Evolutionary conservation across 2,113 vertebrate genomes (phyloP).

Genomic region (Asarcornis scutulata): DNA sequence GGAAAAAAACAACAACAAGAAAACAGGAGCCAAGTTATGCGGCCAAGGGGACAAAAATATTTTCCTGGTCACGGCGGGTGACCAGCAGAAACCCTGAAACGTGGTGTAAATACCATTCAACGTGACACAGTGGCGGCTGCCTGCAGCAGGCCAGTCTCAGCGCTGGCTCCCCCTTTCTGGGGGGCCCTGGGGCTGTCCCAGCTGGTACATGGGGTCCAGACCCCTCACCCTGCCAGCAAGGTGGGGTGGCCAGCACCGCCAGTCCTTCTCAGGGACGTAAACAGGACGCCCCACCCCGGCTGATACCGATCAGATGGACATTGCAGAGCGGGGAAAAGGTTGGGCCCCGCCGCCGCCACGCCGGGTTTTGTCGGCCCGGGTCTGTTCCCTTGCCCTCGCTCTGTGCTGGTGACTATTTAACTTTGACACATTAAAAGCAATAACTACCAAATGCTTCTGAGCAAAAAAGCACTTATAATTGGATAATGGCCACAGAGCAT

Average conservation of each 20-base stretch:
- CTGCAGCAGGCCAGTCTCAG: accelerated
- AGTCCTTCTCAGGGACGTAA: neutral
- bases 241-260: neutral
- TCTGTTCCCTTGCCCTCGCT: neutral
- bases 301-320: slow-evolving; percentile 17
- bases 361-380: neutral
- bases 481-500: slow-evolving; percentile 45
- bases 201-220: neutral
- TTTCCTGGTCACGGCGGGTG: neutral
- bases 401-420: neutral
- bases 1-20: slow-evolving; percentile 53
- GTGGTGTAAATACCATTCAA: neutral
- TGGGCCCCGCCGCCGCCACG: neutral
- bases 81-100: slow-evolving; percentile 10
- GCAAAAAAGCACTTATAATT: slow-evolving; percentile 42
- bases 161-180: neutral
- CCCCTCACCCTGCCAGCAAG: neutral
- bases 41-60: neutral
- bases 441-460: slow-evolving; percentile 5
- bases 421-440: slow-evolving; percentile 2
- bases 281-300: slow-evolving; percentile 46
- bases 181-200: neutral
- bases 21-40: slow-evolving; percentile 58
- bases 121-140: neutral
- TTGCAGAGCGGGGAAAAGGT: neutral